phyloP scores from a whole-genome alignment of 2,888 invertebrate genomes.

The Callimorpha dominula region DNA sequence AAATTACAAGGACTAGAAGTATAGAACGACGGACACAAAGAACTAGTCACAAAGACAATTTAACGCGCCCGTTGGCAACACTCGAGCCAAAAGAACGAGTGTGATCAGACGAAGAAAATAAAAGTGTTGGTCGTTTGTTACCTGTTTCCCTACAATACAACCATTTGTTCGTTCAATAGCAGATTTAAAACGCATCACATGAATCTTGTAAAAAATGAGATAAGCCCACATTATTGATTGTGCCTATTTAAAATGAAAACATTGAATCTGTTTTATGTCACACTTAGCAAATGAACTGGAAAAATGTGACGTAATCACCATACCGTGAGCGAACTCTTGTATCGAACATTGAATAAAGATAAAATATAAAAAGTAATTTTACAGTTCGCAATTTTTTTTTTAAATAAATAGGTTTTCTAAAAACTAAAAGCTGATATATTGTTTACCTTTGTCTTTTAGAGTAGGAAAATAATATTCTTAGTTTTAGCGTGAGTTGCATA shows the following conservation, averaged over 20 bases:
- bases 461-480: no score
- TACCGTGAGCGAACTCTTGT: slow-evolving; percentile 37
- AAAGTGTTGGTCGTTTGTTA: slow-evolving; percentile 68
- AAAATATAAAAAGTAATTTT: no score
- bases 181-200: slow-evolving; percentile 79
- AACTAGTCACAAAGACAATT: slow-evolving; percentile 50
- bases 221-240: slow-evolving; percentile 80
- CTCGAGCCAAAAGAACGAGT: slow-evolving; percentile 48
- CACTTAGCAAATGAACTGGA: slow-evolving; percentile 70
- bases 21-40: slow-evolving; percentile 37
- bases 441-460: no score
- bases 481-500: no score
- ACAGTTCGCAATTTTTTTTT: no score
- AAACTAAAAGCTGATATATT: no score
- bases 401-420: no score
- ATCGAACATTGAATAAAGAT: slow-evolving; percentile 35
- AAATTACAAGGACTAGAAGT: slow-evolving; percentile 40
- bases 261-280: slow-evolving; percentile 72
- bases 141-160: slow-evolving; percentile 65
- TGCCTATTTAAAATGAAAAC: slow-evolving; percentile 79
- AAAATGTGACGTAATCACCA: slow-evolving; percentile 59
- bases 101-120: slow-evolving; percentile 56
- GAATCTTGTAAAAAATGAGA: slow-evolving; percentile 78
- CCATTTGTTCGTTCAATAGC: slow-evolving; percentile 73
- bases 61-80: slow-evolving; percentile 51